phyloP scores from a whole-genome alignment of 1,140 invertebrate genomes.

The Neotoxoptera formosana region DNA sequence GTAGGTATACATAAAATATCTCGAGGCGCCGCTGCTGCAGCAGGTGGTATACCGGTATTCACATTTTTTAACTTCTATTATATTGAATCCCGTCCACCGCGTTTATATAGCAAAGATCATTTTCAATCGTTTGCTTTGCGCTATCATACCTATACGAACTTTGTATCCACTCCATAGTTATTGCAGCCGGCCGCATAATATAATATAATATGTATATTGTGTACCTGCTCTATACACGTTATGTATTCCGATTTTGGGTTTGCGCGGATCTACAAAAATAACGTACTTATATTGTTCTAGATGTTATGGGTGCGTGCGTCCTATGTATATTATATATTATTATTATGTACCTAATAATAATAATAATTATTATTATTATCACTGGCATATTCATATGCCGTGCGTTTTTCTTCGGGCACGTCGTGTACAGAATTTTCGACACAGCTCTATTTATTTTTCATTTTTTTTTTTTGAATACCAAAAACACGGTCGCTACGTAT shows the following conservation, averaged over 20 bases:
- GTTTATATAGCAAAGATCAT: not conserved
- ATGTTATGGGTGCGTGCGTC: not conserved
- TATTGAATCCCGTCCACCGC: not conserved
- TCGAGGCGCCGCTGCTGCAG: not conserved
- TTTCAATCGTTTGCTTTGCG: not conserved
- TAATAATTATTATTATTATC: too few relatives aligned
- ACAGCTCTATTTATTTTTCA: not conserved
- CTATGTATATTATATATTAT: not conserved
- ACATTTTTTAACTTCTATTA: not conserved
- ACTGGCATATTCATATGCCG: too few relatives aligned
- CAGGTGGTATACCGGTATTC: not conserved
- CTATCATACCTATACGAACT: not conserved
- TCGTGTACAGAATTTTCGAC: conserved; percentile 1
- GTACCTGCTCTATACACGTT: not conserved
- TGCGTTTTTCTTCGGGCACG: not conserved
- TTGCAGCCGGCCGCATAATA: not conserved
- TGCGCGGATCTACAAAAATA: not conserved
- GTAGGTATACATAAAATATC: not conserved
- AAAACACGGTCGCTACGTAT: not conserved
- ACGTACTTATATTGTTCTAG: not conserved
- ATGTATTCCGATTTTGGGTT: not conserved
- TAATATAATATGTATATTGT: not conserved
- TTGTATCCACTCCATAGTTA: not conserved
- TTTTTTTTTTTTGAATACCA: not conserved
- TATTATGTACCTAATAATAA: not conserved